Percentiles rank a stretch among this genome's conserved stretches.
Conservation (phyloP, 2,797 vertebrate species). For the Peromyscus melanophrys region DNA sequence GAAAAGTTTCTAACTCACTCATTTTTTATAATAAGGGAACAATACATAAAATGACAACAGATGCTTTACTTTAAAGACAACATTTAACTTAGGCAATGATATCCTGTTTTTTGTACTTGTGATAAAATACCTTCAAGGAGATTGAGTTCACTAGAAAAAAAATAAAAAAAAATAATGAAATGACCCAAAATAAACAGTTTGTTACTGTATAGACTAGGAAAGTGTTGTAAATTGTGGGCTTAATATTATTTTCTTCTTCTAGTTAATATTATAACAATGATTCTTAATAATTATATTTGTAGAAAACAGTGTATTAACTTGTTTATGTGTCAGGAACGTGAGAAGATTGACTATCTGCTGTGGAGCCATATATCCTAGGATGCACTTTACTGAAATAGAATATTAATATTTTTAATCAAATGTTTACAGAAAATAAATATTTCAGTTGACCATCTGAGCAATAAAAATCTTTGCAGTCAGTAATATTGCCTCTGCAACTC, state of each 20-base stretch:
- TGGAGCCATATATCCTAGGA: neutral
- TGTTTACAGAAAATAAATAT: constrained; percentile 69
- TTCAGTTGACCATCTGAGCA: constrained; percentile 62
- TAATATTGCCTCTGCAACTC: neutral
- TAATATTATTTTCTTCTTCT: constrained; percentile 73
- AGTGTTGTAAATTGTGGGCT: constrained; percentile 55
- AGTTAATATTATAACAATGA: constrained; percentile 73
- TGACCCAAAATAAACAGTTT: constrained; percentile 43
- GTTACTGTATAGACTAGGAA: constrained; percentile 60
- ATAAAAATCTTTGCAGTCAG: constrained; percentile 36
- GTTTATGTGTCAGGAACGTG: neutral
- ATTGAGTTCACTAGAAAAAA: neutral
- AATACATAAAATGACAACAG: constrained; percentile 7
- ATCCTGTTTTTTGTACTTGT: neutral
- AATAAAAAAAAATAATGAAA: neutral
- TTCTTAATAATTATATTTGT: constrained; percentile 71
- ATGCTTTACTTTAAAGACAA: constrained; percentile 18
- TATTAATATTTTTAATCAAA: constrained; percentile 68
- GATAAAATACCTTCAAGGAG: constrained; percentile 56
- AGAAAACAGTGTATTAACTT: constrained; percentile 53
- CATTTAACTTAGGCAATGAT: constrained; percentile 25
- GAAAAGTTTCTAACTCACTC: neutral
- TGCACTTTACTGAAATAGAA: constrained; percentile 63
- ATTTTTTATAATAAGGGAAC: constrained; percentile 18
- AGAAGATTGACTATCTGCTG: constrained; percentile 20